Base-by-base conservation (phyloP, 2,888 invertebrate species). In the Drosophila merina region DNA sequence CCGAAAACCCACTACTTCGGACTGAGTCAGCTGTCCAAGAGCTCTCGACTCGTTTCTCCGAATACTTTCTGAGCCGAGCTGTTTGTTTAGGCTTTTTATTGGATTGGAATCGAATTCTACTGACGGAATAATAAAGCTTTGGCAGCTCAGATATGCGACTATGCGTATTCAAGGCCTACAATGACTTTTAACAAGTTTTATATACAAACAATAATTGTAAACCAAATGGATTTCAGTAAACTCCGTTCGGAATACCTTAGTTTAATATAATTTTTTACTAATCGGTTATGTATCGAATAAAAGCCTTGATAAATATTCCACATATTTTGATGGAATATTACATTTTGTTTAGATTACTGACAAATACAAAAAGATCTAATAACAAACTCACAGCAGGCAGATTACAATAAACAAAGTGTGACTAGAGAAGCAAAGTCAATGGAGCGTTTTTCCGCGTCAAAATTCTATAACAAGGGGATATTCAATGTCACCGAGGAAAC, bases 401-500 rank as follows among this genome's bases (percentile, higher is more conserved):
- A 14, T 4, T 36, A 28, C 28, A 26, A 12, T 33, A 26, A 48
- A 28, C 33, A 63, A 64, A 8, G 8, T 0, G 12, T 4, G 9
- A 30, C 25, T 7, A 33, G 14, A 52, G 25, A 40, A 33, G 5
- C 26, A 64, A 31, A 14, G 14, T 36, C 8, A 14, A 25, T 5
- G 20, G 9, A 20, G 2, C 8, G 44, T 2, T 10, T 4, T 10
- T 44, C 8, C 9, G 3, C 20, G 9, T 44, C 9, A 20, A 44
- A 44, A 40, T 40, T 60, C n/a, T n/a, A 31, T 28, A 26, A 50
- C 48, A 26, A 2, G 2, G 2, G 25, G 44, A 47, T 12, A 56
- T 73, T 75, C 84, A 77, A 77, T 84, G 81, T 80, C 81, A 80
- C 44, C 48, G 30, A 44, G 48, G 9, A 10, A 28, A 12, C 10